These are phyloP conservation scores for Dolichallabes microphthalmus DNA, from an alignment of 2,113 vertebrate genomes.

Conservation along the genomic window DNA sequence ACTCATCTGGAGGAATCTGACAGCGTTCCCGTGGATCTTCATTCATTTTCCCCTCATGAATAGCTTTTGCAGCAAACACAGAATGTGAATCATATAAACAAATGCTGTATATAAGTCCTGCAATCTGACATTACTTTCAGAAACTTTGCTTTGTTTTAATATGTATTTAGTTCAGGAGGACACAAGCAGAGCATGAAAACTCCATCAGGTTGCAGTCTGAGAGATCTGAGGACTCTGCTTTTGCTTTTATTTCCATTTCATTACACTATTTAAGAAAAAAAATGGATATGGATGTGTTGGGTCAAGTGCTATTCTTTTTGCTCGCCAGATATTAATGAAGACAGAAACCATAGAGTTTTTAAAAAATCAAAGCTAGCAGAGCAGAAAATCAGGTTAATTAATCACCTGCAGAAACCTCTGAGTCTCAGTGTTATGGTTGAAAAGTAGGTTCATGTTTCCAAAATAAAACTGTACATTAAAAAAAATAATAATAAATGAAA, in stretches of 20 bases:
- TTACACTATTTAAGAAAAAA: not conserved
- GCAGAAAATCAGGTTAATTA: not conserved
- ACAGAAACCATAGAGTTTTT: not conserved
- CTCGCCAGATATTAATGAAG: not conserved
- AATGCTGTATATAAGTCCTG: not conserved
- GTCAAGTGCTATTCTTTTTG: not conserved
- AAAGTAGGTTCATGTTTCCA: not conserved
- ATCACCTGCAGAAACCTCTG: not conserved
- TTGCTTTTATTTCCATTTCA: not conserved
- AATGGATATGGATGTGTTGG: too few relatives aligned
- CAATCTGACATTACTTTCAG: too few relatives aligned
- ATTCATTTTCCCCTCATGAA: too few relatives aligned
- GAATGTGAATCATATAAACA: not conserved
- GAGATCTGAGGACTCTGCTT: not conserved
- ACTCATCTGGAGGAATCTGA: not conserved
- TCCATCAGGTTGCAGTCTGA: constrained; percentile 73
- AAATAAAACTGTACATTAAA: not conserved
- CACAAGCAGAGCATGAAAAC: constrained; percentile 84
- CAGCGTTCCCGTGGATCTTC: not conserved
- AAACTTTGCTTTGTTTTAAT: constrained; percentile 89
- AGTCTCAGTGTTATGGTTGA: not conserved
- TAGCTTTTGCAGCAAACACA: not conserved
- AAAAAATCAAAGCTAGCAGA: not conserved
- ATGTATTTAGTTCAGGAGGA: constrained; percentile 76
- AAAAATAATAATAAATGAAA: too few relatives aligned